Evolutionary conservation across 2,113 vertebrate species (phyloP).

Genomic region (Notothenia rossii): DNA sequence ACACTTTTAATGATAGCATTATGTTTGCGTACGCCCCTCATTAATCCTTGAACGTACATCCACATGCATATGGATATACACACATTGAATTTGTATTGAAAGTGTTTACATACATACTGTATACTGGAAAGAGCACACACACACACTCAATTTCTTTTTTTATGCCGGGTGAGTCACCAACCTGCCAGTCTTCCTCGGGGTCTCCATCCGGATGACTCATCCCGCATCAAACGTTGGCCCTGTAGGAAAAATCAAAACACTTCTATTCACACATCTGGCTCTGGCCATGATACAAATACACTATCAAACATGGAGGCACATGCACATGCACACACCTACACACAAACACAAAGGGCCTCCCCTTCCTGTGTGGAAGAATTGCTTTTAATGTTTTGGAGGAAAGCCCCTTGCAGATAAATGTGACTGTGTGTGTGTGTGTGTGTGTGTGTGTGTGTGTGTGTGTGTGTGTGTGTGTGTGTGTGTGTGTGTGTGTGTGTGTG

Average conservation of each 20-base stretch:
- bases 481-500: slow-evolving; percentile 4
- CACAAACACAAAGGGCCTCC: slow-evolving; percentile 53
- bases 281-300: slow-evolving; percentile 36
- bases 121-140: not conserved
- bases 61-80: slow-evolving; percentile 15
- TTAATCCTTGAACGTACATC: slow-evolving; percentile 8
- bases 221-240: slow-evolving; percentile 86
- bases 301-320: slow-evolving; percentile 21
- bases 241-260: slow-evolving; percentile 81
- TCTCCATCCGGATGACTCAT: slow-evolving; percentile 85
- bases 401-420: slow-evolving; percentile 57
- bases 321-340: not conserved
- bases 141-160: slow-evolving; percentile 17
- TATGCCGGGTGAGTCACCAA: slow-evolving; percentile 77
- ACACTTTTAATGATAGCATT: not conserved
- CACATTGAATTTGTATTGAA: not conserved
- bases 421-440: not conserved
- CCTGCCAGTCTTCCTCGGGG: slow-evolving; percentile 77
- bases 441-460: not conserved
- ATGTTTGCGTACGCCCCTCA: not conserved
- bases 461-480: slow-evolving; percentile 4
- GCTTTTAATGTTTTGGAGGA: slow-evolving; percentile 53
- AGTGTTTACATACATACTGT: not conserved
- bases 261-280: slow-evolving; percentile 66
- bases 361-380: slow-evolving; percentile 60